Conservation (phyloP, 2,113 vertebrate genomes). For the Mobula birostris region DNA sequence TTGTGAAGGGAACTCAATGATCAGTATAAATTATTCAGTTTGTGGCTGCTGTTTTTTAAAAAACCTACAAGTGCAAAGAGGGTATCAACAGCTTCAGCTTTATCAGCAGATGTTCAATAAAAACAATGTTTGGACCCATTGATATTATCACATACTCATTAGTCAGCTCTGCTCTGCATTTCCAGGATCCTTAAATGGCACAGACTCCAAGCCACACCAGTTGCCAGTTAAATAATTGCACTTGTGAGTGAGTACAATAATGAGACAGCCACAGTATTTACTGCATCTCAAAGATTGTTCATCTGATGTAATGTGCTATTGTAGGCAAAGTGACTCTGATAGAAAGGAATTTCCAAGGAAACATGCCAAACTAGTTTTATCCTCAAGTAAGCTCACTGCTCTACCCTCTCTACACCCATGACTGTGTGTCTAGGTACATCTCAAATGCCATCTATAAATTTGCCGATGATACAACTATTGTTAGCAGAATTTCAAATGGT, state of each 20-base stretch:
- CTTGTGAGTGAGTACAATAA: neutral
- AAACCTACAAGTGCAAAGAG: neutral
- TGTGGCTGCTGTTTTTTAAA: neutral
- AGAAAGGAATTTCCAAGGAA: neutral
- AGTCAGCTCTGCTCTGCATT: neutral
- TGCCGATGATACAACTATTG: too few relatives aligned
- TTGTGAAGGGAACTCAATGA: neutral
- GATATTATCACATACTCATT: slow-evolving; percentile 34
- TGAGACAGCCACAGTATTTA: neutral
- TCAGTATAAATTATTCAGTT: neutral
- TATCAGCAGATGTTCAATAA: slow-evolving; percentile 32
- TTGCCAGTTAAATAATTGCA: slow-evolving; percentile 21
- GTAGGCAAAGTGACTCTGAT: neutral
- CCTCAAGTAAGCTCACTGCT: neutral
- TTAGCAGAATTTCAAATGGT: too few relatives aligned
- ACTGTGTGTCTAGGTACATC: too few relatives aligned
- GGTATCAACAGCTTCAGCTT: slow-evolving; percentile 7
- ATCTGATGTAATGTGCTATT: slow-evolving; percentile 6
- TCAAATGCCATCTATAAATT: too few relatives aligned
- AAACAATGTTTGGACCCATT: slow-evolving; percentile 34
- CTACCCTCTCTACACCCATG: too few relatives aligned
- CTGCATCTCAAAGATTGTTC: neutral
- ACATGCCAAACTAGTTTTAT: neutral
- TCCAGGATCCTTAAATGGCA: slow-evolving; percentile 7
- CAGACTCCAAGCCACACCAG: neutral